These are phyloP conservation scores for Colossoma macropomum DNA, from an alignment of 2,113 vertebrate species.

Conservation along the genomic window DNA sequence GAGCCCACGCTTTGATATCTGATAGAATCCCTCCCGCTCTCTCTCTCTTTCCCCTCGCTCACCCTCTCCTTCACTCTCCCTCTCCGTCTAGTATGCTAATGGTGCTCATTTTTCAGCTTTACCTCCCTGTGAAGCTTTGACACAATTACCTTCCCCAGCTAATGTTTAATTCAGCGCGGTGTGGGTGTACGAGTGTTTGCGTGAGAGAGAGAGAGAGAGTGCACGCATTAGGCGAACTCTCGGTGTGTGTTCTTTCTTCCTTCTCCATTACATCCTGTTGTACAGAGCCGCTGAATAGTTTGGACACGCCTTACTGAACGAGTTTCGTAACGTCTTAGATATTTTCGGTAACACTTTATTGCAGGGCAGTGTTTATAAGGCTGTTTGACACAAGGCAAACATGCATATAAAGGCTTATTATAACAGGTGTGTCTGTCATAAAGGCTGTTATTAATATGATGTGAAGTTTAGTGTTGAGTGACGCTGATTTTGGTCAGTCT, in stretches of 20 bases:
- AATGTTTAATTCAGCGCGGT: constrained; percentile 44
- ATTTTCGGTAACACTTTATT: no score
- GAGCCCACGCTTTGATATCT: constrained; percentile 18
- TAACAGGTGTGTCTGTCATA: no score
- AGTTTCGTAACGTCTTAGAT: neutral
- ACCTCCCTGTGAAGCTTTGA: constrained; percentile 48
- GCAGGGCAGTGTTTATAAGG: no score
- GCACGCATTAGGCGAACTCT: neutral
- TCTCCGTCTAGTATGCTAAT: constrained; percentile 42
- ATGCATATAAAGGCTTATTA: no score
- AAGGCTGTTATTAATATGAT: no score
- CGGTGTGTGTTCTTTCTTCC: neutral
- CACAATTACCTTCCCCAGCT: constrained; percentile 51
- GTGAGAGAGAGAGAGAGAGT: neutral
- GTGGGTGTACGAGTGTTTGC: constrained; percentile 16
- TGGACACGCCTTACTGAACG: neutral
- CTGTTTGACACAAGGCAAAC: no score
- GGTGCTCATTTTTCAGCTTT: constrained; percentile 49
- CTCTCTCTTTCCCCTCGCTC: neutral
- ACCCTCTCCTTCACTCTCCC: neutral
- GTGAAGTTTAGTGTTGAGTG: no score
- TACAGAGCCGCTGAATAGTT: neutral
- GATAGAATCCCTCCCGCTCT: constrained; percentile 4
- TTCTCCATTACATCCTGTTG: neutral
- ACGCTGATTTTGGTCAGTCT: no score